A percentile compares a stretch with the other conserved stretches of the same genome.
Conservation (phyloP, 2,888 invertebrate genomes). For the Emmelina monodactyla region DNA sequence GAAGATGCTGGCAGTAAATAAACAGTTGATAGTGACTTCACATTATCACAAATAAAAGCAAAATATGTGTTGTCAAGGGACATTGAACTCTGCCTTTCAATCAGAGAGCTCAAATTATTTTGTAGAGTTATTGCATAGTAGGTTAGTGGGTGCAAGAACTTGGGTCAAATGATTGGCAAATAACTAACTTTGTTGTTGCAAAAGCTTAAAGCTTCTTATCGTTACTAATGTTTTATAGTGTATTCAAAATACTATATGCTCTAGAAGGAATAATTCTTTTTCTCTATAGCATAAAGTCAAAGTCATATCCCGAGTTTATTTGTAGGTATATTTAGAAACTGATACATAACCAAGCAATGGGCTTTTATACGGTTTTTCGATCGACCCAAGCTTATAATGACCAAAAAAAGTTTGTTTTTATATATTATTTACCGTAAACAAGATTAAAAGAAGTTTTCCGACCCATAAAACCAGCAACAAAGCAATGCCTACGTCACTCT, state of each 20-base stretch:
- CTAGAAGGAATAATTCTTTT: too few relatives aligned
- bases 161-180: conserved; percentile 58
- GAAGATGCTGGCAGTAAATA: conserved; percentile 46
- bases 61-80: conserved; percentile 36
- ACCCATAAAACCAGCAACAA: conserved; percentile 16
- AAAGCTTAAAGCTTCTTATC: too few relatives aligned
- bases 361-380: too few relatives aligned
- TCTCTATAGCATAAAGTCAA: too few relatives aligned
- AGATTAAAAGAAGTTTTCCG: too few relatives aligned
- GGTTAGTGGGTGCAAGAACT: conserved; percentile 55
- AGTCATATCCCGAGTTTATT: too few relatives aligned
- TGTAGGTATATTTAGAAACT: too few relatives aligned
- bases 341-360: too few relatives aligned
- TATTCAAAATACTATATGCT: too few relatives aligned
- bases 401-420: too few relatives aligned
- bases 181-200: too few relatives aligned
- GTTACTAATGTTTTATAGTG: too few relatives aligned
- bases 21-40: conserved; percentile 61
- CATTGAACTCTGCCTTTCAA: conserved; percentile 34
- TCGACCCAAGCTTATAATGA: neutral
- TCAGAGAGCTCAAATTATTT: conserved; percentile 33
- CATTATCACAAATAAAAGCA: conserved; percentile 57
- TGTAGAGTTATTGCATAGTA: conserved; percentile 30
- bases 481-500: conserved; percentile 13
- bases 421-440: conserved; percentile 1